Base-by-base conservation (phyloP, 2,888 invertebrate species). In the Biston stratarius region DNA sequence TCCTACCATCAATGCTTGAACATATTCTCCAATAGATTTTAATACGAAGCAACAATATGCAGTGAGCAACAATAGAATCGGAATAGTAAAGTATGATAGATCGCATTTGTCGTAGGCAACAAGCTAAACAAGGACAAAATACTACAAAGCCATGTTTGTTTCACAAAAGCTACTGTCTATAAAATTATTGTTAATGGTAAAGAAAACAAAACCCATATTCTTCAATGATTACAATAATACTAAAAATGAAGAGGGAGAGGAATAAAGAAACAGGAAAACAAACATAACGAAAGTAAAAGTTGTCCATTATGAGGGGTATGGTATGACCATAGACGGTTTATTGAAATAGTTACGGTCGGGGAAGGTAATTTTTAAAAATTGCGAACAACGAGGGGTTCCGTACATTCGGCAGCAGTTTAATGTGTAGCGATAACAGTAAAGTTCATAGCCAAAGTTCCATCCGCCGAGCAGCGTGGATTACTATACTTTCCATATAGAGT, bases 351-450 rank as follows among this genome's bases (percentile, higher is more conserved):
- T 87, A 90, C 85, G 85, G 84, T 83, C 73, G 79, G 78, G 77
- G 81, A 83, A 83, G 87, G 90, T 89, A 88, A 91, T 91, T 91
- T 89, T 90, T 79, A 87, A 91, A 92, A 91, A 91, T 88, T 88
- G 89, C 91, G 83, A 81, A 80, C 84, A 84, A 83, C 85, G 84
- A 85, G 82, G 82, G 84, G 76, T 77, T 83, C 73, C 80, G 86
- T 85, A 86, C 89, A 89, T 86, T 89, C 83, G 83, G 87, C 80
- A 89, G 86, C 88, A 88, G 88, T 89, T 88, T 89, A 90, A 92
- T 89, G 88, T 84, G 78, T 74, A 80, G 81, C 88, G 82, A 91
- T 93, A 92, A 92, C 91, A 91, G 89, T 93, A 91, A 91, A 89
- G 89, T 90, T 90, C 91, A 92, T 90, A 86, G 91, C 88, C 87